These are phyloP conservation scores for Brienomyrus longianalis DNA, from an alignment of 2,113 vertebrate genomes.

Conservation along the genomic window DNA sequence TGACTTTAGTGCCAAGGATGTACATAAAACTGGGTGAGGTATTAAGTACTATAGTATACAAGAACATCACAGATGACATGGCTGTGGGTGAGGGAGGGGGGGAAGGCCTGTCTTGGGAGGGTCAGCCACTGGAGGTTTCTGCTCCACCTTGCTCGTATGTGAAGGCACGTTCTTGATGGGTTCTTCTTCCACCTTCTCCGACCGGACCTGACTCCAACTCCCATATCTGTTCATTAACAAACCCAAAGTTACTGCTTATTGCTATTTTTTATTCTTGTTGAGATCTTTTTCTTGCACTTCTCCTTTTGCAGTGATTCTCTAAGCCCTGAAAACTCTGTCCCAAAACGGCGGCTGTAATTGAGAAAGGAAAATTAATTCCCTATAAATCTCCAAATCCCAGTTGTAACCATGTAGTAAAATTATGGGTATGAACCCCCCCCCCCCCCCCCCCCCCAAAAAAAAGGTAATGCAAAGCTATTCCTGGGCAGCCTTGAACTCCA, in stretches of 20 bases:
- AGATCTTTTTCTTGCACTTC: neutral
- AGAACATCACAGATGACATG: neutral
- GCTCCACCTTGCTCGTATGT: neutral
- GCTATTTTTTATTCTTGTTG: neutral
- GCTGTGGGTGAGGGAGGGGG: neutral
- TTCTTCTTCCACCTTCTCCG: neutral
- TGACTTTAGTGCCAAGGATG: neutral
- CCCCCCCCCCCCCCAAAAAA: too few relatives aligned
- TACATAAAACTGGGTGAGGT: neutral
- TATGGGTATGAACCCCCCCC: neutral
- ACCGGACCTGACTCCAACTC: neutral
- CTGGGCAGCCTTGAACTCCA: slow-evolving; percentile 49
- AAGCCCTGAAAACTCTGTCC: neutral
- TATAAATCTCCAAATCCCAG: neutral
- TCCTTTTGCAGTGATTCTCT: neutral
- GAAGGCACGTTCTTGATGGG: neutral
- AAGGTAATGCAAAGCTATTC: slow-evolving; percentile 36
- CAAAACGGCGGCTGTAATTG: neutral
- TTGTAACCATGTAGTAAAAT: neutral
- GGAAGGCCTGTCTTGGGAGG: neutral
- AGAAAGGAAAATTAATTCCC: neutral
- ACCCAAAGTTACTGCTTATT: neutral
- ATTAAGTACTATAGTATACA: neutral
- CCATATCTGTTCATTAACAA: neutral
- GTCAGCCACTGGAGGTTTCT: neutral